Evolutionary conservation across 2,888 invertebrate species (phyloP).

Genomic region (Meiosimyza decipiens): DNA sequence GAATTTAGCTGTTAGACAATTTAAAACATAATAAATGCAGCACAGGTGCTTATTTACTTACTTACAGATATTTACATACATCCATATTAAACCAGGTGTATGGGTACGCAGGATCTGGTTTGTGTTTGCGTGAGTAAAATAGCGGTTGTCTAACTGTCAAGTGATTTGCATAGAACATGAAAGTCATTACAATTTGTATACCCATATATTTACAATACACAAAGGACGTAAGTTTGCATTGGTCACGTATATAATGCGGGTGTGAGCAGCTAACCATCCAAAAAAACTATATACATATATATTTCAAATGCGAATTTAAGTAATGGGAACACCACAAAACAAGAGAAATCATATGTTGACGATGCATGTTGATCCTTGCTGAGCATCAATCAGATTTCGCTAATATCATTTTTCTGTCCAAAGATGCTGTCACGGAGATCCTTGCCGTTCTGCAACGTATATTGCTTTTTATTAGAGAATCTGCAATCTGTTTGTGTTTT

Average conservation of each 20-base stretch:
- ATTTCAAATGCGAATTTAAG: conserved; percentile 44
- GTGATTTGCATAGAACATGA: conserved; percentile 59
- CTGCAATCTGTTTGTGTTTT: no score
- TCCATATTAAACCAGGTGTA: not conserved
- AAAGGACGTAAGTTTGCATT: not conserved
- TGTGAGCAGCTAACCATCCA: conserved; percentile 28
- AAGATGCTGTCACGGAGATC: no score
- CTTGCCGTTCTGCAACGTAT: no score
- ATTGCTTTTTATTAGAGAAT: no score
- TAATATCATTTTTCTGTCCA: no score
- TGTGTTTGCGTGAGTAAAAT: conserved; percentile 40
- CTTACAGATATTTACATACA: not conserved
- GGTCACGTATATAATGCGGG: conserved; percentile 11
- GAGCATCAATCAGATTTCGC: no score
- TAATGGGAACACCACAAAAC: conserved; percentile 38
- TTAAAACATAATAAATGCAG: no score
- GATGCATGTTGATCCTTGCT: no score
- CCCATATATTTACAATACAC: conserved; percentile 38
- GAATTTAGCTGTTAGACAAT: no score
- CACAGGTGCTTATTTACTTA: no score
- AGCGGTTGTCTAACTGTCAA: conserved; percentile 37
- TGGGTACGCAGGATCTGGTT: not conserved
- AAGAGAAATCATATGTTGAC: conserved; percentile 19
- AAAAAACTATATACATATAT: not conserved
- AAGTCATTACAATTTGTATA: conserved; percentile 58